phyloP scores from a whole-genome alignment of 2,113 vertebrate genomes.

The Hippoglossus stenolepis region DNA sequence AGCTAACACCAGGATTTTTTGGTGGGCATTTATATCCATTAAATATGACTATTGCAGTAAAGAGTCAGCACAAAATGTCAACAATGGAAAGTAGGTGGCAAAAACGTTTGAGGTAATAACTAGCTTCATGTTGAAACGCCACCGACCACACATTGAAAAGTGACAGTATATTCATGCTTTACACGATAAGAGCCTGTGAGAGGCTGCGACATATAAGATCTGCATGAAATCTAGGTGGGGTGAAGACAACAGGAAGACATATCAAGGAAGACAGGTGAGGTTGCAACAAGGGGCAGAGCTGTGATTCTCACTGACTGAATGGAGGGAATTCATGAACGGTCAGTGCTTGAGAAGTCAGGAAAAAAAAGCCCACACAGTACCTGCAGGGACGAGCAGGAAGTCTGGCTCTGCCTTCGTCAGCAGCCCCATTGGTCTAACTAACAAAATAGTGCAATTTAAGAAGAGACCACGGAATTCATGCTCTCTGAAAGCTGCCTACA shows the following conservation, averaged over 20 bases:
- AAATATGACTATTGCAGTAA: conserved; percentile 57
- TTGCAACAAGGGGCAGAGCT: conserved; percentile 47
- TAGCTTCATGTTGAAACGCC: conserved; percentile 54
- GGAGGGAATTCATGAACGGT: conserved; percentile 41
- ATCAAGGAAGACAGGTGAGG: conserved; percentile 75
- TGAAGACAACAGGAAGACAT: conserved; percentile 68
- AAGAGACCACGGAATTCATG: conserved; percentile 70
- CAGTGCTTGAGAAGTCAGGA: conserved; percentile 52
- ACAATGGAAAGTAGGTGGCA: conserved; percentile 39
- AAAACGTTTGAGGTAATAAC: conserved; percentile 70
- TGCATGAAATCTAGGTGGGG: conserved; percentile 17
- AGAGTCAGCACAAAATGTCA: conserved; percentile 19
- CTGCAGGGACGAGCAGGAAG: conserved; percentile 26
- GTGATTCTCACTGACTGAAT: conserved; percentile 27
- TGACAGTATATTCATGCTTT: conserved; percentile 42
- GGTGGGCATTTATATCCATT: conserved; percentile 56
- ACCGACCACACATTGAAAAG: conserved; percentile 55
- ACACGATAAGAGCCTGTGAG: conserved; percentile 32
- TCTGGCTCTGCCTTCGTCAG: conserved; percentile 46
- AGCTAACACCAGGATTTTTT: conserved; percentile 17
- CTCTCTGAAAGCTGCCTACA: conserved; percentile 81
- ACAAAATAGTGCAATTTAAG: conserved; percentile 82
- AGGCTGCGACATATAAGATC: conserved; percentile 33
- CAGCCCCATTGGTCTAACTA: conserved; percentile 66
- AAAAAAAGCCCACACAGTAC: conserved; percentile 2